phyloP scores from a whole-genome alignment of 1,140 invertebrate genomes.

The Proctacanthus coquilletti region DNA sequence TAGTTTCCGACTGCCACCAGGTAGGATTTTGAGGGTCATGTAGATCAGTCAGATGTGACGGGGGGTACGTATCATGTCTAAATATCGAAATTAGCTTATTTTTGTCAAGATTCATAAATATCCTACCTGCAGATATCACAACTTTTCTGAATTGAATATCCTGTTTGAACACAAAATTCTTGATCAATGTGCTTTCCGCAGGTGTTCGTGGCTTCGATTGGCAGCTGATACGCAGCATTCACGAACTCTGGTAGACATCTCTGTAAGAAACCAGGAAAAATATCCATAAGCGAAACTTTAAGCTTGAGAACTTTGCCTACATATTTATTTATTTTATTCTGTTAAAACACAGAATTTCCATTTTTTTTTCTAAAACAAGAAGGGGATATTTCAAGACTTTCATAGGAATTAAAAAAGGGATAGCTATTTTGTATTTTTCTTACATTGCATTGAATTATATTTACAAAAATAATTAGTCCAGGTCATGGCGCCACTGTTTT shows the following conservation, averaged over 20 bases:
- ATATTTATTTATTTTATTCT: too few relatives aligned
- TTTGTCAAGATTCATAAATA: too few relatives aligned
- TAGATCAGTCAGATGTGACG: constrained; percentile 72
- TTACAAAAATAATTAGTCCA: too few relatives aligned
- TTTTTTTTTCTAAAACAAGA: too few relatives aligned
- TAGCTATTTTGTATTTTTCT: too few relatives aligned
- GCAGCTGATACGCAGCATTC: constrained; percentile 80
- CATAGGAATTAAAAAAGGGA: too few relatives aligned
- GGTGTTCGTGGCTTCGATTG: constrained; percentile 88
- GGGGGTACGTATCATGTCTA: constrained; percentile 21
- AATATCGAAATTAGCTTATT: background rate
- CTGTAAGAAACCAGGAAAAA: constrained; percentile 32
- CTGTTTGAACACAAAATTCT: constrained; percentile 83
- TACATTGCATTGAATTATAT: too few relatives aligned
- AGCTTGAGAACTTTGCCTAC: too few relatives aligned
- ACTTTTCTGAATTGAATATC: constrained; percentile 36
- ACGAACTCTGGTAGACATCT: constrained; percentile 91
- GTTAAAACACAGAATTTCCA: too few relatives aligned
- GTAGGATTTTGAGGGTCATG: constrained; percentile 77
- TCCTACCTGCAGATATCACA: constrained; percentile 34
- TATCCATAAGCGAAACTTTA: background rate
- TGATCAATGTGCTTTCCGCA: constrained; percentile 66
- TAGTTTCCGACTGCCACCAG: constrained; percentile 98
- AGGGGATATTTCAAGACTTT: too few relatives aligned
- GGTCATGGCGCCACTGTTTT: too few relatives aligned